These are phyloP conservation scores for Struthidea cinerea DNA, from an alignment of 2,113 vertebrate species.

Conservation along the genomic window DNA sequence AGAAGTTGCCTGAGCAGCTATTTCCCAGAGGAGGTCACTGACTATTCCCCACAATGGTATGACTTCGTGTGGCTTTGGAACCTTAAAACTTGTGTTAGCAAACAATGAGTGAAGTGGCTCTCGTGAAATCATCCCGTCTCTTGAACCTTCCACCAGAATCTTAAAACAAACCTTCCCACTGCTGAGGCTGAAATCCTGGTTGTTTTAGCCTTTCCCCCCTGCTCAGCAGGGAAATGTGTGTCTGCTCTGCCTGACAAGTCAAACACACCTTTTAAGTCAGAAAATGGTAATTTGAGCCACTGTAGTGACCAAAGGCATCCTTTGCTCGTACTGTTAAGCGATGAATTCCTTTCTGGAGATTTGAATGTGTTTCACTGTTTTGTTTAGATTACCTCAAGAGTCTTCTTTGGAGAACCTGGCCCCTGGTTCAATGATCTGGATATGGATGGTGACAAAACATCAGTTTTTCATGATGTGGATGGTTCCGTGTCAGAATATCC, in stretches of 20 bases:
- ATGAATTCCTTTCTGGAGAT: background rate
- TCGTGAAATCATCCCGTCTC: fast-evolving
- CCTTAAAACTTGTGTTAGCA: background rate
- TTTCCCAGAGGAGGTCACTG: background rate
- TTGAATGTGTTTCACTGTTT: background rate
- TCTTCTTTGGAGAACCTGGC: conserved; percentile 95
- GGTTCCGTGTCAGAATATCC: conserved; percentile 94
- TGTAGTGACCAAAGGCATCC: background rate
- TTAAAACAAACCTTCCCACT: background rate
- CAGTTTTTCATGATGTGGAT: conserved; percentile 90
- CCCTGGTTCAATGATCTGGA: conserved; percentile 93
- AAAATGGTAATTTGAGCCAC: background rate
- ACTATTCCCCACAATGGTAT: background rate
- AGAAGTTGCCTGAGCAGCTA: background rate
- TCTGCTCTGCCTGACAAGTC: background rate
- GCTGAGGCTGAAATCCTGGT: background rate
- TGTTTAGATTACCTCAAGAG: conserved; percentile 88
- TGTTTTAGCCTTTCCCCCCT: background rate
- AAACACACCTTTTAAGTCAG: background rate
- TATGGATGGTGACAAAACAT: conserved; percentile 97
- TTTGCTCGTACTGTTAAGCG: background rate
- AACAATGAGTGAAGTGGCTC: background rate
- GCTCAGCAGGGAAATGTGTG: background rate
- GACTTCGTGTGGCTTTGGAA: background rate
- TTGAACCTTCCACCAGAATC: conserved; percentile 13